Percentiles rank a stretch among this genome's conserved stretches.
Conservation (phyloP, 2,113 vertebrate species). For the Aegotheles bennettii region DNA sequence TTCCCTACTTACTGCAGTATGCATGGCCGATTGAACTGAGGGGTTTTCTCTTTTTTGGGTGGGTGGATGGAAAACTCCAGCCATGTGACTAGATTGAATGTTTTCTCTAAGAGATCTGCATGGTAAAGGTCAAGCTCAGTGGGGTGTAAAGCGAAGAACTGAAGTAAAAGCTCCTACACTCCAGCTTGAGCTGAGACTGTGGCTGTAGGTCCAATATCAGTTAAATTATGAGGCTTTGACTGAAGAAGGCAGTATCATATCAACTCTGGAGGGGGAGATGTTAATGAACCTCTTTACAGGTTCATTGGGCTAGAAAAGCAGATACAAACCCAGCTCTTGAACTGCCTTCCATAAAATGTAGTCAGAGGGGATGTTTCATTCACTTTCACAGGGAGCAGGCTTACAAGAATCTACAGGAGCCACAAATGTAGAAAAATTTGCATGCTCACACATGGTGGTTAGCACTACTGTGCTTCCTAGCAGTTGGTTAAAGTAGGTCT, state of each 20-base stretch:
- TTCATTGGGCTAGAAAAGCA: not conserved
- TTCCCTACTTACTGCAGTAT: not conserved
- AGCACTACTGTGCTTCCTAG: not conserved
- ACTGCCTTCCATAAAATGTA: not conserved
- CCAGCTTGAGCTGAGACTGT: not conserved
- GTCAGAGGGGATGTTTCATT: not conserved
- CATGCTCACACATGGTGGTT: not conserved
- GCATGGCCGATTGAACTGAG: not conserved
- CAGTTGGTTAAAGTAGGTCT: not conserved
- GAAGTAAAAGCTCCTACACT: not conserved
- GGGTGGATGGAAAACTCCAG: not conserved
- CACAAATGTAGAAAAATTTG: not conserved
- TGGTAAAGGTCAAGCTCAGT: not conserved
- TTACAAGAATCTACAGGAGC: not conserved
- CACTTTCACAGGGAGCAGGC: not conserved
- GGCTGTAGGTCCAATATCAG: not conserved
- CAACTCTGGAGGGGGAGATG: not conserved
- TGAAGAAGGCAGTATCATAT: not conserved
- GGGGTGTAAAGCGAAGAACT: not conserved
- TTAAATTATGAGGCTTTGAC: not conserved
- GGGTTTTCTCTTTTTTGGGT: fast-evolving
- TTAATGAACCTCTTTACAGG: not conserved
- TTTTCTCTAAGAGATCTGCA: not conserved
- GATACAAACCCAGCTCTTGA: not conserved
- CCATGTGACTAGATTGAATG: not conserved